Evolutionary conservation across 1,140 invertebrate genomes (phyloP).

Genomic region (Plutomurus gul): DNA sequence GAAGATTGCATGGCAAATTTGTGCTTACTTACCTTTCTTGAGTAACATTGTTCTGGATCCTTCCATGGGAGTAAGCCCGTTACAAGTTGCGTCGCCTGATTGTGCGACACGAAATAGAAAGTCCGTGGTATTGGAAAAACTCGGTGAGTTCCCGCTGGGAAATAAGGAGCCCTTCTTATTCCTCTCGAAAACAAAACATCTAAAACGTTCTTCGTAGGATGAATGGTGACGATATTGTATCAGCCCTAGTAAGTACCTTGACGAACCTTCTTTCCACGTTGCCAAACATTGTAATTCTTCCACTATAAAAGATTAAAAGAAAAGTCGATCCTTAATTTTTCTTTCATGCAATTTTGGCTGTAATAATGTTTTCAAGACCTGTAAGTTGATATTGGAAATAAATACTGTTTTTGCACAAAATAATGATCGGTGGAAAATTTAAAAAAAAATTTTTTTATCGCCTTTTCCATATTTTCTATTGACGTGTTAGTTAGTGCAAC

Average conservation of each 20-base stretch:
- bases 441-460: background rate
- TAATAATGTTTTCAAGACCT: too few relatives aligned
- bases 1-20: background rate
- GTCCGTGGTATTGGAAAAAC: conserved; percentile 47
- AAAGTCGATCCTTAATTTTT: background rate
- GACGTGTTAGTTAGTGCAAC: background rate
- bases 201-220: conserved; percentile 57
- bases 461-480: background rate
- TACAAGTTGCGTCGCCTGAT: conserved; percentile 80
- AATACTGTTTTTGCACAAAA: too few relatives aligned
- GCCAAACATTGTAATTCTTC: conserved; percentile 61
- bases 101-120: conserved; percentile 70
- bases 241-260: conserved; percentile 60
- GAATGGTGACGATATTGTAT: conserved; percentile 57
- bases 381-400: too few relatives aligned
- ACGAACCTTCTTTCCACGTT: conserved; percentile 62
- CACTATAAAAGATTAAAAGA: conserved; percentile 54
- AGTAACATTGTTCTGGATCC: conserved; percentile 60
- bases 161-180: conserved; percentile 40
- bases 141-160: background rate
- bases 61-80: conserved; percentile 65
- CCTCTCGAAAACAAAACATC: conserved; percentile 58
- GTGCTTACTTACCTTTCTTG: conserved; percentile 10
- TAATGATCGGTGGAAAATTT: background rate
- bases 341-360: too few relatives aligned